Percentiles rank a stretch among this genome's conserved stretches.
Conservation (phyloP, 2,113 vertebrate genomes). For the Atherinomorus stipes region DNA sequence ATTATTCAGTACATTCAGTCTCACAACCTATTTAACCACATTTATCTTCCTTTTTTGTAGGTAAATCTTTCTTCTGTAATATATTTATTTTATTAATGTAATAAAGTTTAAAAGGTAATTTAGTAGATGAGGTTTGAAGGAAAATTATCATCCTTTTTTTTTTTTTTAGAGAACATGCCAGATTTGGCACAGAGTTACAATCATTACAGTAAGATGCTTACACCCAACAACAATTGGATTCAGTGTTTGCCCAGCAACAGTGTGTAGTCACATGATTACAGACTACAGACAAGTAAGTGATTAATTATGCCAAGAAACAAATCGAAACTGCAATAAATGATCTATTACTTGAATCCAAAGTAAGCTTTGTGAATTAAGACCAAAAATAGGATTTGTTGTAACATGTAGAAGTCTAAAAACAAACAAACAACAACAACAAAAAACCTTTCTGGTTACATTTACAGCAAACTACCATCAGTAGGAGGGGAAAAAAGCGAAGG, state of each 20-base stretch:
- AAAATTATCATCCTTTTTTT: neutral
- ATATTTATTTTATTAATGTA: neutral
- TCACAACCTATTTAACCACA: neutral
- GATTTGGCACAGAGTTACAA: neutral
- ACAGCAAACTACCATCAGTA: neutral
- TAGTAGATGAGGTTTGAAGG: neutral
- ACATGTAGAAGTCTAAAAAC: neutral
- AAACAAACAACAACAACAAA: no score
- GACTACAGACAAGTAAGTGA: neutral
- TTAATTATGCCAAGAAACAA: neutral
- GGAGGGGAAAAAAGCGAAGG: neutral
- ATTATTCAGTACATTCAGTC: neutral
- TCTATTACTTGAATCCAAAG: neutral
- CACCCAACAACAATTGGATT: constrained; percentile 1
- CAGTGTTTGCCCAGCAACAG: constrained; percentile 15
- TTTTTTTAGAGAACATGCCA: neutral
- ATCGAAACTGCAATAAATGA: neutral
- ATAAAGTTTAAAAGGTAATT: neutral
- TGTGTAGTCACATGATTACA: constrained; percentile 7
- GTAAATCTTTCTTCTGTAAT: neutral
- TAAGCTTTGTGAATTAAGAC: neutral
- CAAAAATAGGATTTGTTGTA: constrained; percentile 5
- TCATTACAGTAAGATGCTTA: constrained; percentile 1
- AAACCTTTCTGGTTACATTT: neutral
- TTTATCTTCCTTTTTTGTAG: neutral